Evolutionary conservation across 2,888 invertebrate genomes (phyloP).

Genomic region (Volucella bombylans): DNA sequence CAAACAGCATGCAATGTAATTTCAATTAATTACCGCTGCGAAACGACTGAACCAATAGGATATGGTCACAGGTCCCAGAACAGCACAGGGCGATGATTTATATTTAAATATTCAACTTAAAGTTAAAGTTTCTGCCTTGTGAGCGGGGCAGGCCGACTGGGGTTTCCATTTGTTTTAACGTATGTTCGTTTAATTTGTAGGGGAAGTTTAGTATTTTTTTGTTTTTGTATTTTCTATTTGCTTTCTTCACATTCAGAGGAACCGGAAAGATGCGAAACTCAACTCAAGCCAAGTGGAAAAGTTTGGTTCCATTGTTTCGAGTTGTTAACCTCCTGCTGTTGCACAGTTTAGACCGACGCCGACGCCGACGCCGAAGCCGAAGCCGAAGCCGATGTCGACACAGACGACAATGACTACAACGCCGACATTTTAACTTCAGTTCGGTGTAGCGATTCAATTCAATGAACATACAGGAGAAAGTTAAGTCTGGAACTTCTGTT

Average conservation of each 20-base stretch:
- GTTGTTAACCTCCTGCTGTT: constrained; percentile 49
- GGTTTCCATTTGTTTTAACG: constrained; percentile 49
- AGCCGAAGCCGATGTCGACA: too few species aligned
- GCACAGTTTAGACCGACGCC: constrained; percentile 27
- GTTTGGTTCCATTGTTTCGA: constrained; percentile 61
- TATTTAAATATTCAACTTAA: constrained; percentile 57
- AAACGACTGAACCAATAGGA: constrained; percentile 44
- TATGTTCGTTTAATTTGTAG: constrained; percentile 61
- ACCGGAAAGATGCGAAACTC: constrained; percentile 45
- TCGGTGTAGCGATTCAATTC: constrained; percentile 56
- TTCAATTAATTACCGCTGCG: constrained; percentile 64
- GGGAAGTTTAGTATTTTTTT: constrained; percentile 32
- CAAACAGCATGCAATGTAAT: constrained; percentile 32
- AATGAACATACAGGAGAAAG: constrained; percentile 59
- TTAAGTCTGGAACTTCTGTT: constrained; percentile 46
- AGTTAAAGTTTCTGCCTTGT: constrained; percentile 34
- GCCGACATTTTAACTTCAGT: constrained; percentile 39
- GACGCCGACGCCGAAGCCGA: background rate
- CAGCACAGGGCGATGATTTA: constrained; percentile 43
- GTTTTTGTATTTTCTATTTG: constrained; percentile 3
- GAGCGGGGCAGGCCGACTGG: constrained; percentile 18
- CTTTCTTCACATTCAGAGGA: constrained; percentile 11
- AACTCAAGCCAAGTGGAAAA: constrained; percentile 54
- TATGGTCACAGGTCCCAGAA: constrained; percentile 18
- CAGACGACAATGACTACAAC: background rate